Evolutionary conservation across 2,113 vertebrate genomes (phyloP).

Genomic region (Alosa alosa): DNA sequence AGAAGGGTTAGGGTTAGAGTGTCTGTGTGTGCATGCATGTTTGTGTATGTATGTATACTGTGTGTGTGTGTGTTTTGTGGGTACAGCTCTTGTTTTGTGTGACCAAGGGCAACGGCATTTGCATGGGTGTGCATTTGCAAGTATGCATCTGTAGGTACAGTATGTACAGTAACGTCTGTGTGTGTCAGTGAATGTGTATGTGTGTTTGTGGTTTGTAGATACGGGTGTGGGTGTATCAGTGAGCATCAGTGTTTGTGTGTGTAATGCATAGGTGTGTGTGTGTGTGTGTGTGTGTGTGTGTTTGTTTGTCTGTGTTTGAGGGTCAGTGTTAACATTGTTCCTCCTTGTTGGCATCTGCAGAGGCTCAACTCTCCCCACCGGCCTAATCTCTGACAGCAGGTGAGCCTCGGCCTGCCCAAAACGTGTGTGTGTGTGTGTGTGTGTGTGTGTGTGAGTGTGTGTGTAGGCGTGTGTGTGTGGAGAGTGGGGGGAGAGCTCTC

Average conservation of each 20-base stretch:
- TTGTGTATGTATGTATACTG: background rate
- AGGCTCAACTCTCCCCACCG: conserved; percentile 66
- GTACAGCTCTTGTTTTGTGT: background rate
- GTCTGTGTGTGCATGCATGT: background rate
- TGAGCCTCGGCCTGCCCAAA: conserved; percentile 48
- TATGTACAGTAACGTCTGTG: background rate
- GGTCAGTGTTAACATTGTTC: conserved; percentile 25
- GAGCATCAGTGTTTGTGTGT: background rate
- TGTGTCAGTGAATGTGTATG: background rate
- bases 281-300: background rate
- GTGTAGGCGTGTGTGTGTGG: background rate
- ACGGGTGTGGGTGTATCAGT: background rate
- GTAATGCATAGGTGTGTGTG: background rate
- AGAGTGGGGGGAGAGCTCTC: background rate
- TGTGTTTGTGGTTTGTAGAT: background rate
- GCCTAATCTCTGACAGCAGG: conserved; percentile 77
- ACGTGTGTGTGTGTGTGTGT: background rate
- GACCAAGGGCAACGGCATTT: background rate
- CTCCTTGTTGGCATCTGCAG: conserved; percentile 65
- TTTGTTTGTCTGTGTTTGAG: background rate
- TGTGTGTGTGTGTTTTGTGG: background rate
- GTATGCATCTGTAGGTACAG: background rate
- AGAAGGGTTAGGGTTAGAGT: background rate
- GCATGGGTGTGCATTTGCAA: background rate
- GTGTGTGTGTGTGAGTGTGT: background rate